Evolutionary conservation across 2,113 vertebrate species (phyloP).

Genomic region (Pterocles gutturalis): DNA sequence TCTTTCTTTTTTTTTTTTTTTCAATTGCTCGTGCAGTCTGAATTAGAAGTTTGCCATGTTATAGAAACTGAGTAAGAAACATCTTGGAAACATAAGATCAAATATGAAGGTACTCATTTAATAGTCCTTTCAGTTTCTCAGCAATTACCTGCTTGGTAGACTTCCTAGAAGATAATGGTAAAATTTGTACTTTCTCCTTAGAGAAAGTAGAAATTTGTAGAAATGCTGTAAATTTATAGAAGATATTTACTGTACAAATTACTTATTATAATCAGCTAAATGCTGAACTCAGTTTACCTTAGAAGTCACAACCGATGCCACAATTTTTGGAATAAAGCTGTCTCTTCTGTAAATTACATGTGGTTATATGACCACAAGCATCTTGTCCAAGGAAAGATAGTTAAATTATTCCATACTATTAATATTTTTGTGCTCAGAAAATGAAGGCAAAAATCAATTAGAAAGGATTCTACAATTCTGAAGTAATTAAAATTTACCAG

Average conservation of each 20-base stretch:
- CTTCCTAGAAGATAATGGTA: neutral
- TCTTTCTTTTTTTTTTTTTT: neutral
- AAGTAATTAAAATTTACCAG: neutral
- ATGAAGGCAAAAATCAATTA: neutral
- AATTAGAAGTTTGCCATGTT: neutral
- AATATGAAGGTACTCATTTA: neutral
- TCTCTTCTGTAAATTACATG: neutral
- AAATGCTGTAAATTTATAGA: neutral
- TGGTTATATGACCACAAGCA: neutral
- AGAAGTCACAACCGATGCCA: neutral
- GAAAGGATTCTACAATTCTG: neutral
- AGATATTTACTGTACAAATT: neutral
- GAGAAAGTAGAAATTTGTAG: neutral
- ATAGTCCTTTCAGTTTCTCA: neutral
- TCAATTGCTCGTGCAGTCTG: neutral
- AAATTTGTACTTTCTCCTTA: neutral
- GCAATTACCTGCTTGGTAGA: neutral
- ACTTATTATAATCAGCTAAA: neutral
- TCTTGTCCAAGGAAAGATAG: neutral
- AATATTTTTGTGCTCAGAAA: neutral
- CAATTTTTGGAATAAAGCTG: neutral
- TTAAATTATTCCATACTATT: neutral
- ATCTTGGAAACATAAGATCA: neutral
- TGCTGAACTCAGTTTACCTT: neutral
- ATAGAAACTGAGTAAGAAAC: neutral